Conservation (phyloP, 2,113 vertebrate species). For the Piliocolobus tephrosceles region DNA sequence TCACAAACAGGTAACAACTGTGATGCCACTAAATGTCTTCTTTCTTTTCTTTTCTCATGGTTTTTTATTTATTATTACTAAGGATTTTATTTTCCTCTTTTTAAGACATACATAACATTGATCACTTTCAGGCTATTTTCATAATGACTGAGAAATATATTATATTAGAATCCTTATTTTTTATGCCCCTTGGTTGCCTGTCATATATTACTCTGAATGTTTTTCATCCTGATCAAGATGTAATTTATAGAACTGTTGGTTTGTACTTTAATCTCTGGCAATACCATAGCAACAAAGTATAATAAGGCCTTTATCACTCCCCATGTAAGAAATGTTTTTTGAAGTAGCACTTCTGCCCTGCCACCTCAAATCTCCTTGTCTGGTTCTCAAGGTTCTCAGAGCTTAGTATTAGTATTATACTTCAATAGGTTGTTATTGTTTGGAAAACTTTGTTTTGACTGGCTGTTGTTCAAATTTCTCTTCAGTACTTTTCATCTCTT, state of each 20-base stretch:
- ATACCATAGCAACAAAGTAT: not conserved
- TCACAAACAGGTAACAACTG: not conserved
- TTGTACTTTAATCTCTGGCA: not conserved
- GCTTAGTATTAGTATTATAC: not conserved
- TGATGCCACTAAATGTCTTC: not conserved
- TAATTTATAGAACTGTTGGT: not conserved
- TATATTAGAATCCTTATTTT: not conserved
- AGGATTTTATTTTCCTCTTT: not conserved
- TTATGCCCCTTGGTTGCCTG: not conserved
- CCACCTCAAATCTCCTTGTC: not conserved
- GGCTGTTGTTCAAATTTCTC: not conserved
- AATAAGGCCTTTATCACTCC: not conserved
- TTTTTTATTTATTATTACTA: not conserved
- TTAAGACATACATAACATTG: not conserved
- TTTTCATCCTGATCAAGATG: not conserved
- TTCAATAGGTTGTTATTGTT: not conserved
- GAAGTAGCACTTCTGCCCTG: not conserved
- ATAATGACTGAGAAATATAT: not conserved
- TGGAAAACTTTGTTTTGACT: not conserved
- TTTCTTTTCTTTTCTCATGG: not conserved
- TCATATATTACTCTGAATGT: not conserved
- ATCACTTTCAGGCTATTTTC: not conserved
- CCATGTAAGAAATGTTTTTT: not conserved
- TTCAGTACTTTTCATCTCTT: constrained; percentile 6
- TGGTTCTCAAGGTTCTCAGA: not conserved